Evolutionary conservation across 2,113 vertebrate genomes (phyloP).

Genomic region (Diadophis punctatus): DNA sequence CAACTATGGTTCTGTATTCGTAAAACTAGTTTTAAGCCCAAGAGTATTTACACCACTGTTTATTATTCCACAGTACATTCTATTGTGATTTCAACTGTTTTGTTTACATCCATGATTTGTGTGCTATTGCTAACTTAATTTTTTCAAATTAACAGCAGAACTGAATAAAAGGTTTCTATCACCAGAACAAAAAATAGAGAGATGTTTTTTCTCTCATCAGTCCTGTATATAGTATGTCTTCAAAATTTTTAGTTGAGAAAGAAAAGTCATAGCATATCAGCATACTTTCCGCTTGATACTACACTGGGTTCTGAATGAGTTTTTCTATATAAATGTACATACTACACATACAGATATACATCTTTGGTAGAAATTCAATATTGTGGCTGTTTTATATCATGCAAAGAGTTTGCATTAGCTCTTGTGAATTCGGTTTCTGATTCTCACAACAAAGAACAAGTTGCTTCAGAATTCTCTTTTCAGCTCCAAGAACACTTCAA

Average conservation of each 20-base stretch:
- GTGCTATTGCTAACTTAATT: not conserved
- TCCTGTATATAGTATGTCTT: not conserved
- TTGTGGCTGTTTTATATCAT: not conserved
- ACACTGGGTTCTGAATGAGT: not conserved
- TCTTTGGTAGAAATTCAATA: not conserved
- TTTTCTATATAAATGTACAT: not conserved
- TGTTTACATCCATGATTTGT: not conserved
- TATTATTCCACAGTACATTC: not conserved
- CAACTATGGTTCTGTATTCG: not conserved
- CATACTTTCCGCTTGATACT: not conserved
- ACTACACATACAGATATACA: not conserved
- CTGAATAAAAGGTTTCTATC: not conserved
- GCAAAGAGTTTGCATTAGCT: not conserved
- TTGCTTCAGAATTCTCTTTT: not conserved
- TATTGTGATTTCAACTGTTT: not conserved
- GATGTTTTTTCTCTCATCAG: not conserved
- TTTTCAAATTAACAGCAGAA: not conserved
- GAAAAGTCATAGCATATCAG: not conserved
- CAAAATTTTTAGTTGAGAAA: not conserved
- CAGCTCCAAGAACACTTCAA: not conserved
- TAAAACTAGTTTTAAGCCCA: not conserved
- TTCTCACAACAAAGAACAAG: not conserved
- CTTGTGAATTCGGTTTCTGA: not conserved
- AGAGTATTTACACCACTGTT: not conserved
- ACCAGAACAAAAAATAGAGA: not conserved